A percentile compares a stretch with the other conserved stretches of the same genome.
Conservation (phyloP, 92 coral and sea anemone genomes). For the Epizoanthus scotinus region DNA sequence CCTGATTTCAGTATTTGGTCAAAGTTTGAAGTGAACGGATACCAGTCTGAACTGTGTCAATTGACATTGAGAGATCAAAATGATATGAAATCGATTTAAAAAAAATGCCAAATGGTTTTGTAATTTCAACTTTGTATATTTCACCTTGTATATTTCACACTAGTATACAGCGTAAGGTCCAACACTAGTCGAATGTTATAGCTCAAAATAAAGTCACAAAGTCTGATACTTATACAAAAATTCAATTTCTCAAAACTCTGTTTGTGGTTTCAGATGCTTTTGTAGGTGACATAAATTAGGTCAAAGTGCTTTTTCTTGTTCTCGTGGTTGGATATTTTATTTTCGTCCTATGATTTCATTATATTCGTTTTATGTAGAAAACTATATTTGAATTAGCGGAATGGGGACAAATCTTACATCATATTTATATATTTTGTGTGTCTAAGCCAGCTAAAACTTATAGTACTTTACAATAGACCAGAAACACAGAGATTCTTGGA, state of each 20-base stretch:
- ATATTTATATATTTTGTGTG: not conserved
- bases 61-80: conserved; percentile 5
- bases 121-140: conserved; percentile 23
- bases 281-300: too few species aligned
- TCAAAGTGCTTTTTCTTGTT: too few species aligned
- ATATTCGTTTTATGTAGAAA: not conserved
- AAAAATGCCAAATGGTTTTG: conserved; percentile 8
- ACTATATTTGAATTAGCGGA: not conserved
- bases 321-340: not conserved
- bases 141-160: not conserved
- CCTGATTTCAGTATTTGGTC: not conserved
- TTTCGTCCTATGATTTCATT: conserved; percentile 1
- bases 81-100: not conserved
- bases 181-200: not conserved
- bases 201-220: not conserved
- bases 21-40: conserved; percentile 9
- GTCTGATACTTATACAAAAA: not conserved
- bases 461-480: not conserved
- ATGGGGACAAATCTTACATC: conserved; percentile 7
- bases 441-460: not conserved
- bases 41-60: not conserved
- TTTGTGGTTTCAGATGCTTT: too few species aligned
- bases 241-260: too few species aligned
- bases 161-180: not conserved
- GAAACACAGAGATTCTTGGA: not conserved